Evolutionary conservation across 2,888 invertebrate species (phyloP).

Genomic region (Agriopis aurantiaria): DNA sequence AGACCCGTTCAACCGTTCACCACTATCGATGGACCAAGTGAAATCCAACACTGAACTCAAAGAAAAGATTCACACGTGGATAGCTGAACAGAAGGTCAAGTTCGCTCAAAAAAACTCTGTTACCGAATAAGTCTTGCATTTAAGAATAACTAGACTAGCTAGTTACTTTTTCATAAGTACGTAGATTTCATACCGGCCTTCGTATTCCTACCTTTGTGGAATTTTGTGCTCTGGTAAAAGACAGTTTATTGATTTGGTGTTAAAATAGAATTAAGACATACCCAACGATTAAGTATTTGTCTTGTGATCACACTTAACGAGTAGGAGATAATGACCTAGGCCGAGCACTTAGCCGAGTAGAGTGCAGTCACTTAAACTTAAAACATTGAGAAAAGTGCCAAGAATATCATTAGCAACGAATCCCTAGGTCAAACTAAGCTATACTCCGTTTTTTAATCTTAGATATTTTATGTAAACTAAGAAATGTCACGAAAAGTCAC

Average conservation of each 20-base stretch:
- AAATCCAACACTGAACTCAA: conserved; percentile 92
- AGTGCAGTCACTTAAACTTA: too few relatives aligned
- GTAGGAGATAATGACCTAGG: too few relatives aligned
- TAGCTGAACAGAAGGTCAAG: conserved; percentile 86
- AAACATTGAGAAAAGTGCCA: too few relatives aligned
- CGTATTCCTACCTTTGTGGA: conserved; percentile 3
- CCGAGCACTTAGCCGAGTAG: too few relatives aligned
- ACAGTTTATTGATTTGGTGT: conserved; percentile 4
- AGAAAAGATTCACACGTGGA: conserved; percentile 93
- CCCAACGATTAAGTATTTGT: background rate
- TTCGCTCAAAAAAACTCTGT: conserved; percentile 62
- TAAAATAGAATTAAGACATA: background rate
- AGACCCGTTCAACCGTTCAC: conserved; percentile 97
- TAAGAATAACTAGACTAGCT: conserved; percentile 45
- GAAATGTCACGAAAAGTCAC: too few relatives aligned
- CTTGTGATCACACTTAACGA: too few relatives aligned
- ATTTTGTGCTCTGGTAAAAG: conserved; percentile 19
- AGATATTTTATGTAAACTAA: too few relatives aligned
- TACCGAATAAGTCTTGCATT: conserved; percentile 43
- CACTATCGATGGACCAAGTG: conserved; percentile 97
- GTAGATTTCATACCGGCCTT: conserved; percentile 50
- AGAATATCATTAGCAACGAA: too few relatives aligned
- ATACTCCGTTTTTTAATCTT: too few relatives aligned
- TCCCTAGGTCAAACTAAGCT: too few relatives aligned
- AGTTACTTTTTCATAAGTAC: conserved; percentile 38